These are phyloP conservation scores for Pecten maximus DNA, from an alignment of 2,888 invertebrate genomes.

Conservation along the genomic window DNA sequence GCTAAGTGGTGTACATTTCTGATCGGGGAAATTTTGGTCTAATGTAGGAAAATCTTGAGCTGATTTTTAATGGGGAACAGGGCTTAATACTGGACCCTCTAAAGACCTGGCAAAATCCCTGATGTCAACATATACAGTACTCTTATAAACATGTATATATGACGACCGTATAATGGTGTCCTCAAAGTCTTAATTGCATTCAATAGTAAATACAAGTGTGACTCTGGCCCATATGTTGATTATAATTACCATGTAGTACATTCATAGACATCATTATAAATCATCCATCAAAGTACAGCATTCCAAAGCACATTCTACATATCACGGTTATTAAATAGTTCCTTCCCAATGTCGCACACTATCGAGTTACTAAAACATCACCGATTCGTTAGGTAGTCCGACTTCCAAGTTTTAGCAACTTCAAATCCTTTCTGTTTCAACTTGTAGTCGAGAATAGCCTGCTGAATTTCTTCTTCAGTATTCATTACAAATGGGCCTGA, in stretches of 20 bases:
- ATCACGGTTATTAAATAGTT: neutral
- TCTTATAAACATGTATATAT: no score
- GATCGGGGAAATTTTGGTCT: no score
- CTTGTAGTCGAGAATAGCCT: slow-evolving; percentile 49
- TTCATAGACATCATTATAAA: neutral
- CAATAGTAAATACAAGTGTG: neutral
- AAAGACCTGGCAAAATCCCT: no score
- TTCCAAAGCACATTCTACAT: slow-evolving; percentile 11
- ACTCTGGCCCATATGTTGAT: neutral
- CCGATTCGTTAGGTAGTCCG: slow-evolving; percentile 15
- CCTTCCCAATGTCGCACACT: neutral
- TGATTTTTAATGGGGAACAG: no score
- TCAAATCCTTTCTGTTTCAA: slow-evolving; percentile 49
- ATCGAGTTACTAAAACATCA: neutral
- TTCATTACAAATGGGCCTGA: slow-evolving; percentile 53
- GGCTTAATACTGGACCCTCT: no score
- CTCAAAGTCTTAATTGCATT: no score
- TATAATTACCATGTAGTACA: neutral
- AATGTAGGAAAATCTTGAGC: no score
- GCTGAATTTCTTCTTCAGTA: slow-evolving; percentile 50
- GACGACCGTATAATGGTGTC: no score
- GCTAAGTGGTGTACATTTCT: no score
- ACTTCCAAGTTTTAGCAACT: slow-evolving; percentile 48
- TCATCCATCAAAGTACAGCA: neutral
- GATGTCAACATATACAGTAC: no score